Conservation (phyloP, 1,140 invertebrate genomes). For the Daktulosphaira vitifoliae region DNA sequence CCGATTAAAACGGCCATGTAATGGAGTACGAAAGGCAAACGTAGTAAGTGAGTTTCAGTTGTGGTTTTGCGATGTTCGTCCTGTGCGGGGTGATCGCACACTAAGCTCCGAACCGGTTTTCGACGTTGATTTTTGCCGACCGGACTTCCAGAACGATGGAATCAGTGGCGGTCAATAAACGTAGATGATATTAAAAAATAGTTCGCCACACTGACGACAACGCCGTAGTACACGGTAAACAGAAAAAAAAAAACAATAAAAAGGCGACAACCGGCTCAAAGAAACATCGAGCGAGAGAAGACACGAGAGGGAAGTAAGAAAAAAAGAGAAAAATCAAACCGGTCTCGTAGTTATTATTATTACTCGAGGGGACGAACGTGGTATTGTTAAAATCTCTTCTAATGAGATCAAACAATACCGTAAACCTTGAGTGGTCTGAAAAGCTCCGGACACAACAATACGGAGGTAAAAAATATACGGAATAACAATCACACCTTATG, state of each 20-base stretch:
- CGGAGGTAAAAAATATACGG: neutral
- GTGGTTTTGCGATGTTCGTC: no score
- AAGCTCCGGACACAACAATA: conserved; percentile 29
- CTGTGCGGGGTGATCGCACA: no score
- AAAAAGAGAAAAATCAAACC: conserved; percentile 23
- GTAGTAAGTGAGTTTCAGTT: no score
- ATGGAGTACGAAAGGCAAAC: no score
- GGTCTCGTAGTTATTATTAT: conserved; percentile 12
- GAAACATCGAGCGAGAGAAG: neutral
- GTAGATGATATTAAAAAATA: conserved; percentile 19
- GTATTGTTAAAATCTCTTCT: conserved; percentile 31
- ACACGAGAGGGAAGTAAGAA: neutral
- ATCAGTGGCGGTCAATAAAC: neutral
- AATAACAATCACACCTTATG: conserved; percentile 31
- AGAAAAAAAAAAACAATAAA: conserved; percentile 8
- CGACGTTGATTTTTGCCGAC: conserved; percentile 1
- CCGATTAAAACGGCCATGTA: no score
- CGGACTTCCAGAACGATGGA: conserved; percentile 7
- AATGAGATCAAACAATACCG: conserved; percentile 32
- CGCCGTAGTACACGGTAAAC: neutral
- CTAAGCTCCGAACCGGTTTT: conserved; percentile 25
- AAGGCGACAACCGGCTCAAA: conserved; percentile 13
- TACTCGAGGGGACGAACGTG: neutral
- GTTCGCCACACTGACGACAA: conserved; percentile 11
- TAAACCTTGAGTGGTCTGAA: conserved; percentile 31